These are phyloP conservation scores for Malurus elegans DNA, from an alignment of 2,113 vertebrate species.

Conservation along the genomic window DNA sequence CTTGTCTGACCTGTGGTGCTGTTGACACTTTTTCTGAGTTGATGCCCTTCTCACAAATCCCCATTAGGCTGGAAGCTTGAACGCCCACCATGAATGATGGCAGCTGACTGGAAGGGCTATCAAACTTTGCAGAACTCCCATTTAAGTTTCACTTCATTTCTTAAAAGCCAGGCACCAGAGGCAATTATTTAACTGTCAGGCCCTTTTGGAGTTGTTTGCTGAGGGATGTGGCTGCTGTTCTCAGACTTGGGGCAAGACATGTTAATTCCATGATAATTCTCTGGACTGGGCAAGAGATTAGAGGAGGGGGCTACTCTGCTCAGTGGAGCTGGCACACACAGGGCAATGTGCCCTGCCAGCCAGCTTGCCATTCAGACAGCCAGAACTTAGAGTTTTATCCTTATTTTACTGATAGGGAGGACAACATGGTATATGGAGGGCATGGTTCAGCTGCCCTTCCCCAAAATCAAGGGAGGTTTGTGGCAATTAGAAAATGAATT, in stretches of 20 bases:
- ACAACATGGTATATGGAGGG: not conserved
- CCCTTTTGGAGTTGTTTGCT: not conserved
- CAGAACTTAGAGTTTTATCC: not conserved
- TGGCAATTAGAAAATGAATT: not conserved
- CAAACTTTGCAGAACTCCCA: not conserved
- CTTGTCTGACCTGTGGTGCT: conserved; percentile 45
- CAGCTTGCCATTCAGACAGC: not conserved
- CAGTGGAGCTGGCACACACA: not conserved
- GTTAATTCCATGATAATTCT: not conserved
- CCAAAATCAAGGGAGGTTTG: not conserved
- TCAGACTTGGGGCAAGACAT: not conserved
- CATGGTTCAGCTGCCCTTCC: not conserved
- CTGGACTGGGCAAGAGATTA: not conserved
- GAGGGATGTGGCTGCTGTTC: not conserved
- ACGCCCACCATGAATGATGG: not conserved
- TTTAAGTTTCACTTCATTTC: not conserved
- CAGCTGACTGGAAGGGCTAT: not conserved
- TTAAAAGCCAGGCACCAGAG: not conserved
- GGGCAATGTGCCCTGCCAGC: not conserved
- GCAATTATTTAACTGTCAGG: not conserved
- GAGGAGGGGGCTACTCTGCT: not conserved
- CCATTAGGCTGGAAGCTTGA: conserved; percentile 33
- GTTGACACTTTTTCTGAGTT: conserved; percentile 40
- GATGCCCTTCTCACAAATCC: conserved; percentile 28
- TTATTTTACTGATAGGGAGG: not conserved